These are phyloP conservation scores for Anser brachyrhynchus DNA, from an alignment of 2,113 vertebrate species.

Conservation along the genomic window DNA sequence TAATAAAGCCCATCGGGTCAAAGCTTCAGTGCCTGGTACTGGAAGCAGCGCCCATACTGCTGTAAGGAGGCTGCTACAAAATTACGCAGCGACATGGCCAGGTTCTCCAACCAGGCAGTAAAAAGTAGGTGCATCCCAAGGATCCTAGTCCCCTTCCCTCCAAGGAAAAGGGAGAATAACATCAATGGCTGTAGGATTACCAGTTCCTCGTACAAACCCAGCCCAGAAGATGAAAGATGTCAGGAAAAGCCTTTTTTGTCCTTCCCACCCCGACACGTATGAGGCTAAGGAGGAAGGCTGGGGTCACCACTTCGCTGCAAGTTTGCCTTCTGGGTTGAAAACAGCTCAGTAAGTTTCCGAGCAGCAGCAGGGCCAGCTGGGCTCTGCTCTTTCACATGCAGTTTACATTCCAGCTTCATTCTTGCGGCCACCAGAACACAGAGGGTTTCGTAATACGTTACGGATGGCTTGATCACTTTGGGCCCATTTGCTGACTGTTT, in stretches of 20 bases:
- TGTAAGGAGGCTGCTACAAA: not conserved
- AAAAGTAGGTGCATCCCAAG: not conserved
- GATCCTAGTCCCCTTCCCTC: not conserved
- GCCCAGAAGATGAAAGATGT: not conserved
- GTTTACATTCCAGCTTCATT: not conserved
- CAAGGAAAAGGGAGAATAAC: not conserved
- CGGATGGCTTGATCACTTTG: not conserved
- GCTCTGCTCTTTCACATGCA: not conserved
- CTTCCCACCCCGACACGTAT: not conserved
- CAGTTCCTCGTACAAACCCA: not conserved
- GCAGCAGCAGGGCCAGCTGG: not conserved
- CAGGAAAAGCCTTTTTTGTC: not conserved
- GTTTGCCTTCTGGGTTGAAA: not conserved
- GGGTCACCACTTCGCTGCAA: accelerated
- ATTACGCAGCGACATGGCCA: not conserved
- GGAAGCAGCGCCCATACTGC: not conserved
- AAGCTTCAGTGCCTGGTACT: not conserved
- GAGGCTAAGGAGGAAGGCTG: not conserved
- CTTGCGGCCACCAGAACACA: not conserved
- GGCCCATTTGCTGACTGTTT: not conserved
- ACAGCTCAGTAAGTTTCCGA: not conserved
- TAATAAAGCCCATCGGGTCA: not conserved
- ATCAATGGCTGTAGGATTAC: not conserved
- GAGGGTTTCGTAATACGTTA: not conserved
- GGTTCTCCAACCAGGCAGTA: not conserved